Evolutionary conservation across 2,113 vertebrate genomes (phyloP).

Genomic region (Stomatorhinus ivindoensis): DNA sequence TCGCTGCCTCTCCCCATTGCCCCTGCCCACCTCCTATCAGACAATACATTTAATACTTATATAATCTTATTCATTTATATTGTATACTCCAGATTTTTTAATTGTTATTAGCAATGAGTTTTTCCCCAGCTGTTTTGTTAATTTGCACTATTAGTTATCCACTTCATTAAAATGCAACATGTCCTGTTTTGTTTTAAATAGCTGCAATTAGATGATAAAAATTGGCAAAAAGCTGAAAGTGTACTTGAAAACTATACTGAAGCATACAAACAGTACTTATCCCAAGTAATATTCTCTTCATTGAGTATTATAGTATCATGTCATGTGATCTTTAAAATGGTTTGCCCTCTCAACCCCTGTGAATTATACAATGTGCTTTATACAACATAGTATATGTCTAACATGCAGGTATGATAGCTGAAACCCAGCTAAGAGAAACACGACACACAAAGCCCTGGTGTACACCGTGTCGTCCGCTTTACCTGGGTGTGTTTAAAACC

Average conservation of each 20-base stretch:
- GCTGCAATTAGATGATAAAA: not conserved
- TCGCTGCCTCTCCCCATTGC: not conserved
- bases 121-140: not conserved
- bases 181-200: not conserved
- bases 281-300: not conserved
- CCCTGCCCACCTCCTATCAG: not conserved
- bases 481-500: constrained; percentile 21
- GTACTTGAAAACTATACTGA: not conserved
- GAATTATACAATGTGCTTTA: not conserved
- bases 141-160: not conserved
- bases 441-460: constrained; percentile 3
- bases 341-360: not conserved
- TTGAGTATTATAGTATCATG: not conserved
- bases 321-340: not conserved
- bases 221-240: not conserved
- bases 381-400: not conserved
- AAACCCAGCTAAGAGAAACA: not conserved
- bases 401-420: not conserved
- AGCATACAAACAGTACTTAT: not conserved
- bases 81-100: not conserved
- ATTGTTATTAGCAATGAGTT: not conserved
- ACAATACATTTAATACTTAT: not conserved
- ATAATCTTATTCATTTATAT: not conserved
- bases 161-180: not conserved
- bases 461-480: not conserved